Evolutionary conservation across 2,113 vertebrate genomes (phyloP).

Genomic region (Sturnus vulgaris): DNA sequence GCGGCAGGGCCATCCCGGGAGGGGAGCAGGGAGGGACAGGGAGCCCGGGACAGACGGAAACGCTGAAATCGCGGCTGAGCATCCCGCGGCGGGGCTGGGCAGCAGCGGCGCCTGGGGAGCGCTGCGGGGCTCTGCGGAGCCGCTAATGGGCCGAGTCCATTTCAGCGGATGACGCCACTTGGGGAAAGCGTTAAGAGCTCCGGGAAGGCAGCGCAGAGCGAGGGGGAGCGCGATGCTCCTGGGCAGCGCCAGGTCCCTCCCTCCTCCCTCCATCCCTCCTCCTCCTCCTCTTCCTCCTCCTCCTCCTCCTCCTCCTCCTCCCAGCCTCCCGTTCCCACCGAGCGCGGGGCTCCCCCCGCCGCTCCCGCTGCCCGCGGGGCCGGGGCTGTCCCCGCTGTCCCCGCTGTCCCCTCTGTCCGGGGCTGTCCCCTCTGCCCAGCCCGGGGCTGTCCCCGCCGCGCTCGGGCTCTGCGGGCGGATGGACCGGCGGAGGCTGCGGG

Average conservation of each 20-base stretch:
- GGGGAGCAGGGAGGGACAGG: neutral
- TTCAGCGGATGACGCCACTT: slow-evolving; percentile 81
- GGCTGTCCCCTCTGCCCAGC: too few species aligned
- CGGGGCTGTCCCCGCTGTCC: neutral
- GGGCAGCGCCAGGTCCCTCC: slow-evolving; percentile 53
- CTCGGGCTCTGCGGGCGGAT: neutral
- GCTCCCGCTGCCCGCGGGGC: neutral
- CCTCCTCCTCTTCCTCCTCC: neutral
- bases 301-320: slow-evolving; percentile 27
- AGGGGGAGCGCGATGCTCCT: slow-evolving; percentile 42
- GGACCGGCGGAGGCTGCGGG: neutral
- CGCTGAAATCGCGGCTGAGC: slow-evolving; percentile 14
- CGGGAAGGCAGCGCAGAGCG: slow-evolving; percentile 64
- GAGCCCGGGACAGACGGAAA: slow-evolving; percentile 11
- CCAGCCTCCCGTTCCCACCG: slow-evolving; percentile 53
- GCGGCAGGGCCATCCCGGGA: neutral
- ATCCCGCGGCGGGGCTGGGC: neutral
- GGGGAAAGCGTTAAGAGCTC: slow-evolving; percentile 75
- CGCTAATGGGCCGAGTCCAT: slow-evolving; percentile 78
- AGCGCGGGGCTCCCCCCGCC: neutral
- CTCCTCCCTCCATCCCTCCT: neutral
- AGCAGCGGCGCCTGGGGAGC: slow-evolving; percentile 57
- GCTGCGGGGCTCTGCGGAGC: slow-evolving; percentile 76
- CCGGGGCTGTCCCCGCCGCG: neutral
- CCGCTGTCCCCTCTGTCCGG: neutral